A percentile compares a stretch with the other conserved stretches of the same genome.
Evolutionary conservation across 2,113 vertebrate genomes (phyloP).

Genomic region (Neotoma lepida): DNA sequence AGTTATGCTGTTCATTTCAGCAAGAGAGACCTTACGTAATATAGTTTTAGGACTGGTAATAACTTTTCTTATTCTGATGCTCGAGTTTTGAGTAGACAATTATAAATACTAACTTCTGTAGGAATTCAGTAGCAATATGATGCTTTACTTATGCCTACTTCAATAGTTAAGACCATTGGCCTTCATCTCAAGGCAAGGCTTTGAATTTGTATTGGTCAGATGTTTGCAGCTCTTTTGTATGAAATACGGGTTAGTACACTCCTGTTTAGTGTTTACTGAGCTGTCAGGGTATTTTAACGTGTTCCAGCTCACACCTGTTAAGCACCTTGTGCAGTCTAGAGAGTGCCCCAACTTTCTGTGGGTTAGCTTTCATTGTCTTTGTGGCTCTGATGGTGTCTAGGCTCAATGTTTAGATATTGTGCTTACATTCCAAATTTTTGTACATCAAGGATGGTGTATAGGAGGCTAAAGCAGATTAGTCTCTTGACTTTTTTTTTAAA

Average conservation of each 20-base stretch:
- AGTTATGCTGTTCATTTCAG: conserved; percentile 16
- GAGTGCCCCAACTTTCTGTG: not conserved
- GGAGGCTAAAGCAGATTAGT: not conserved
- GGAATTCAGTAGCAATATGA: conserved; percentile 43
- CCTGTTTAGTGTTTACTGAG: not conserved
- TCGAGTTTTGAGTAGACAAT: conserved; percentile 32
- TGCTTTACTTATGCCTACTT: conserved; percentile 12
- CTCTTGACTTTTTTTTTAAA: conserved; percentile 27
- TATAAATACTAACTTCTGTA: conserved; percentile 47
- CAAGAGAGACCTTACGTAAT: not conserved
- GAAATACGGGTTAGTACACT: not conserved
- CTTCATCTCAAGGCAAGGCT: conserved; percentile 37
- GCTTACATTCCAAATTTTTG: conserved; percentile 44
- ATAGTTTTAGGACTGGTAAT: not conserved
- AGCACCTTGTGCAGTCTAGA: conserved; percentile 38
- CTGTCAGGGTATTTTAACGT: conserved; percentile 15
- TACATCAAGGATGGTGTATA: conserved; percentile 30
- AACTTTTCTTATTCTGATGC: conserved; percentile 19
- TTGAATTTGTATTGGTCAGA: conserved; percentile 15
- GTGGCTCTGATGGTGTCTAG: not conserved
- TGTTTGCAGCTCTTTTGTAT: conserved; percentile 28
- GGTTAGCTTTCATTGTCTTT: conserved; percentile 40
- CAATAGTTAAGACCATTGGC: not conserved
- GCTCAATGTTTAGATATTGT: conserved; percentile 46
- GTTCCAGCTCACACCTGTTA: not conserved